Base-by-base conservation (phyloP, 92 coral and sea anemone species). In the Diadumene lineata region DNA sequence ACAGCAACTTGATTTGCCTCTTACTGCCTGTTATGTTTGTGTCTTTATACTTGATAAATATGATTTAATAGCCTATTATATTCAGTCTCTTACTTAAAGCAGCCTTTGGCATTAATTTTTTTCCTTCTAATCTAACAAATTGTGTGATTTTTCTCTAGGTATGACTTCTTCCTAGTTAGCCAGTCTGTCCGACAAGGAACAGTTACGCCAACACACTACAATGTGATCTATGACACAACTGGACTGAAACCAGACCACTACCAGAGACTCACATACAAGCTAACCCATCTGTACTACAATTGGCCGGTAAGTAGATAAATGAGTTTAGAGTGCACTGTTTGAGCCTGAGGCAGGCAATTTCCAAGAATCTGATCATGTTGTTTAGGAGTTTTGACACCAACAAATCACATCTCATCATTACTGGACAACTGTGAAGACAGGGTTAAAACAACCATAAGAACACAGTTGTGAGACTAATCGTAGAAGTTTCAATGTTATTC, bases 241-340 rank as follows among this genome's bases (percentile, higher is more conserved):
- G 91, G 93, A 0, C 80, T 94, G 50, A 83, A 70, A 10, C 98
- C 98, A 56, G 98, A 94, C 68, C 96, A 92, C 79, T 81, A 85
- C 78, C 98, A 94, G 82, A 77, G 97, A 11, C 68, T 94, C 33
- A 76, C 98, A 0, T 94, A 94, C 92, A 94, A 94, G 83, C 84
- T 94, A 0, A 94, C 98, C 0, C 98, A 94, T 77, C 64, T 94
- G 79, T 94, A 94, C 77, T 94, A 94, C 83, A 94, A 94, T 79
- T 94, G 98, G 98, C 98, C 96, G 34, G 98, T 94, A 77, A 89
- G 97, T 77, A 55, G n/a, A n/a, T n/a, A n/a, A n/a, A n/a, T n/a
- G n/a, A n/a, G n/a, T n/a, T n/a, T n/a, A n/a, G n/a, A n/a, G n/a
- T n/a, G n/a, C n/a, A n/a, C n/a, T n/a, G n/a, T n/a, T n/a, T n/a